phyloP scores from a whole-genome alignment of 2,888 invertebrate species.

The Herminia tarsipennalis region DNA sequence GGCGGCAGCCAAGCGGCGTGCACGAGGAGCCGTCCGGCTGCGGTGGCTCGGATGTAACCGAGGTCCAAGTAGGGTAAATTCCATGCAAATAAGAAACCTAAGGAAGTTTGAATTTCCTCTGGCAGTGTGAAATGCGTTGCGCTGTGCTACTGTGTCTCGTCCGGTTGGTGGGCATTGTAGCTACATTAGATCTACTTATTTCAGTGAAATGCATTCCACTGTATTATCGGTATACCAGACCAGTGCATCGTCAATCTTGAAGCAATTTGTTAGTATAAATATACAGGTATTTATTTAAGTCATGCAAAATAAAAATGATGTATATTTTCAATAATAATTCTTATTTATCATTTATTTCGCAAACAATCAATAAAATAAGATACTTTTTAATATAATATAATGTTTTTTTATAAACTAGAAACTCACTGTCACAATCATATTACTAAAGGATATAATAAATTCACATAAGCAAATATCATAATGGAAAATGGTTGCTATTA shows the following conservation, averaged over 20 bases:
- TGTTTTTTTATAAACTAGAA: constrained; percentile 9
- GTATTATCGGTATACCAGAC: no score
- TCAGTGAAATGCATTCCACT: no score
- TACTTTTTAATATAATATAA: constrained; percentile 6
- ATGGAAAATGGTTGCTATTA: constrained; percentile 5
- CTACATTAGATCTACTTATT: no score
- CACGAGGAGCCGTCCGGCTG: no score
- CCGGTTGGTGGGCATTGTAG: no score
- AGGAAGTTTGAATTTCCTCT: no score
- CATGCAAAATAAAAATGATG: not conserved
- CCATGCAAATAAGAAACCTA: no score
- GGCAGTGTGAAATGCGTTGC: no score
- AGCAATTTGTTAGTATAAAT: constrained; percentile 1
- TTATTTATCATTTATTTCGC: constrained; percentile 20
- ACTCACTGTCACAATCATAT: not conserved
- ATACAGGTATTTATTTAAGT: not conserved
- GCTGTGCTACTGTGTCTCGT: no score
- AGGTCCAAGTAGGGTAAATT: no score
- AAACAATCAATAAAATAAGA: constrained; percentile 11
- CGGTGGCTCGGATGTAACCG: no score
- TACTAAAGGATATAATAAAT: not conserved
- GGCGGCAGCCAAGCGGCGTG: no score
- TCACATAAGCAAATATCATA: constrained; percentile 2
- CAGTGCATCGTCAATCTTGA: not conserved
- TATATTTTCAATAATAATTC: not conserved